Conservation (phyloP, 2,797 vertebrate genomes). For the Siniperca obscura region DNA sequence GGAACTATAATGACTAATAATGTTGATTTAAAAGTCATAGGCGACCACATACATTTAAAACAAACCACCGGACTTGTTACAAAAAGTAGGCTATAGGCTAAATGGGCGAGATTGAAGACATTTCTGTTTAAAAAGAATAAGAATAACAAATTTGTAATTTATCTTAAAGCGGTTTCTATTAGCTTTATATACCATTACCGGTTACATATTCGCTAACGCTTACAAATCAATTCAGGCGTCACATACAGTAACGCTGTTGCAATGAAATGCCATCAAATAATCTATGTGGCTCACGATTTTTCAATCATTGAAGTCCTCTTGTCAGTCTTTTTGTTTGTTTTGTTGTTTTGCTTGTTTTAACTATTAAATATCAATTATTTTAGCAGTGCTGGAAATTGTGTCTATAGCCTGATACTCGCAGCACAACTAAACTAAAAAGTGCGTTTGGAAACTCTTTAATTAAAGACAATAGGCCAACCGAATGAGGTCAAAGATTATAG, state of each 20-base stretch:
- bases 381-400: neutral
- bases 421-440: slow-evolving; percentile 19
- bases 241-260: neutral
- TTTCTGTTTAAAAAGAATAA: neutral
- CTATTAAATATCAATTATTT: neutral
- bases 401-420: neutral
- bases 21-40: neutral
- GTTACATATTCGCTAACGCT: neutral
- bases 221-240: rapidly evolving
- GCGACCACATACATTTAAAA: neutral
- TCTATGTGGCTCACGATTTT: neutral
- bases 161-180: neutral
- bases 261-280: neutral
- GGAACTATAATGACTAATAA: neutral
- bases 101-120: neutral
- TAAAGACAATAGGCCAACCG: slow-evolving; percentile 51
- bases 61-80: neutral
- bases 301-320: neutral
- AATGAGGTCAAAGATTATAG: slow-evolving; percentile 77
- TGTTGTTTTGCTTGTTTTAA: neutral
- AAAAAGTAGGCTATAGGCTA: neutral
- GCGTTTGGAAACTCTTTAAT: slow-evolving; percentile 39
- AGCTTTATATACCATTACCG: neutral
- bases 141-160: neutral
- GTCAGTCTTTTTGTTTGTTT: neutral